Conservation (phyloP, 2,888 invertebrate species). For the Drosophila eohydei region DNA sequence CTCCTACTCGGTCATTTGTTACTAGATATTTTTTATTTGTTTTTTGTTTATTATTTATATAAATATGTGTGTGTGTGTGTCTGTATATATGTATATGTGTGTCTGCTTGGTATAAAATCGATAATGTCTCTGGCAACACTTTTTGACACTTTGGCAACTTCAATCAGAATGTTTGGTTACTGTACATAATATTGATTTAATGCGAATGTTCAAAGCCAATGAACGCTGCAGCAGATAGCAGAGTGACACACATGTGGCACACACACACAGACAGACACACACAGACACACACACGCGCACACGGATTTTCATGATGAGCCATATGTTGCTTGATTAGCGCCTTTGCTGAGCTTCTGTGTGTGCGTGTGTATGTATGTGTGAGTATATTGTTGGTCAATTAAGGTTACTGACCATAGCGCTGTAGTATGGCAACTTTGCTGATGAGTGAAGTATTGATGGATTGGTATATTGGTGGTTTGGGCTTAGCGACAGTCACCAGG, state of each 20-base stretch:
- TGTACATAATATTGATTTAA: conserved; percentile 61
- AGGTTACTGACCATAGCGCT: conserved; percentile 72
- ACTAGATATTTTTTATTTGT: no score
- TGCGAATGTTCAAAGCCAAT: conserved; percentile 41
- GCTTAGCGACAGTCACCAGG: neutral
- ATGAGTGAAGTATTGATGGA: neutral
- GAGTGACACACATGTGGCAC: conserved; percentile 48
- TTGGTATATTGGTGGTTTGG: no score
- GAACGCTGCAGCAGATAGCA: conserved; percentile 31
- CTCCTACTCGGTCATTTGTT: no score
- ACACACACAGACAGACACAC: neutral
- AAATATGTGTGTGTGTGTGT: neutral
- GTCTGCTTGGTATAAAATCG: neutral
- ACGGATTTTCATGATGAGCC: conserved; percentile 18
- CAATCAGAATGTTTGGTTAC: conserved; percentile 46
- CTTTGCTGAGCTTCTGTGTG: conserved; percentile 15
- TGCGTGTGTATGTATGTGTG: conserved; percentile 25
- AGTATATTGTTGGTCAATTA: conserved; percentile 74
- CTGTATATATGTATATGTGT: no score
- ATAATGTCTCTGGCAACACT: neutral
- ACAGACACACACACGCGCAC: conserved; percentile 19
- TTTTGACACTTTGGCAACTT: conserved; percentile 64
- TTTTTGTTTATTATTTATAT: no score
- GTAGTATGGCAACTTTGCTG: neutral
- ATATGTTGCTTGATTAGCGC: conserved; percentile 60